Conservation (phyloP, 2,888 invertebrate genomes). For the Syrista parreyssii region DNA sequence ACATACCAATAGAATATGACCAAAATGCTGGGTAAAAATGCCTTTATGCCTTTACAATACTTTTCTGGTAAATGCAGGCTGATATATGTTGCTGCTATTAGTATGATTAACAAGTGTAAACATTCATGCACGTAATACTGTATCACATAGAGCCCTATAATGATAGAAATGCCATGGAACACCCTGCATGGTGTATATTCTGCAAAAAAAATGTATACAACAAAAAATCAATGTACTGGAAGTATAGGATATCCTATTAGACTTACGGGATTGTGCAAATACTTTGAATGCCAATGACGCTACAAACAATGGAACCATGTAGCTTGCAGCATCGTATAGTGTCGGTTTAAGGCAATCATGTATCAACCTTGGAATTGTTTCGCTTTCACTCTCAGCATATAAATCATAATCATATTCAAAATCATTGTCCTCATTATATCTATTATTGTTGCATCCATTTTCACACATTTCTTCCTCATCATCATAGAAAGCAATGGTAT, state of each 20-base stretch:
- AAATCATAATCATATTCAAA: conserved; percentile 55
- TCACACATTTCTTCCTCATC: conserved; percentile 1
- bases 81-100: conserved; percentile 47
- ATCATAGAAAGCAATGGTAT: conserved; percentile 1
- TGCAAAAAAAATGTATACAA: conserved; percentile 26
- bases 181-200: conserved; percentile 37
- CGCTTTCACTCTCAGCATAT: conserved; percentile 43
- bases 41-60: conserved; percentile 39
- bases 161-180: conserved; percentile 46
- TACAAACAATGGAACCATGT: conserved; percentile 52
- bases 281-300: conserved; percentile 51
- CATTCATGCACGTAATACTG: conserved; percentile 56
- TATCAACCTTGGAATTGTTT: conserved; percentile 51
- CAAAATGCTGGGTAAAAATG: conserved; percentile 56
- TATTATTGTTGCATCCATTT: background rate
- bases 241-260: conserved; percentile 3
- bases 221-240: background rate
- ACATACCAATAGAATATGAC: conserved; percentile 56
- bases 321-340: conserved; percentile 49
- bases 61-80: conserved; percentile 43
- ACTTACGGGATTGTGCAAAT: conserved; percentile 49
- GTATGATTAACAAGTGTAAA: conserved; percentile 47
- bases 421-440: conserved; percentile 17
- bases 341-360: conserved; percentile 56
- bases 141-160: conserved; percentile 51